Base-by-base conservation (phyloP, 2,888 invertebrate species). In the Teleiodes luculella region DNA sequence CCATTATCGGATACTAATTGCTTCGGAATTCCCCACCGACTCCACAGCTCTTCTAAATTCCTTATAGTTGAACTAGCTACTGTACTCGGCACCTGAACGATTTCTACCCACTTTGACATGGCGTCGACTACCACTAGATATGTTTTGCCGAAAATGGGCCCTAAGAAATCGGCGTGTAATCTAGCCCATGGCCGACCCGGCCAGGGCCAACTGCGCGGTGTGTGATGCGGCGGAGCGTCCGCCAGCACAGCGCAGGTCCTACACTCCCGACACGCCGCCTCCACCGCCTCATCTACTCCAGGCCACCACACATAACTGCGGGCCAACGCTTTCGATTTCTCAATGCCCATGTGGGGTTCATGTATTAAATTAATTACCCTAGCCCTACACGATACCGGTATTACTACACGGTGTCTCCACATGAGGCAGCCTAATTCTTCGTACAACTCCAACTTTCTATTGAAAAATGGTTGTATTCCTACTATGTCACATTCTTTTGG, bases 261-360 rank as follows among this genome's bases (percentile, higher is more conserved):
- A 13, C 45, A 45, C 13, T 28, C 30, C 1, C 30, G 24, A 13
- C 47, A 33, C 33, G n/a, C n/a, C n/a, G n/a, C n/a, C n/a, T n/a
- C n/a, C n/a, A n/a, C n/a, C n/a, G n/a, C n/a, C n/a, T n/a, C 47
- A 16, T 33, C 33, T 16, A 16, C 31, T 16, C 30, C 47, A 6
- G 51, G 41, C 58, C 58, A 58, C 53, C 59, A 55, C 28, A 61
- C 63, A 14, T 60, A 58, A 31, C 58, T 60, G 0, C 64, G 54
- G 0, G 59, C 61, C 28, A 56, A 24, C 2, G 52, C 45, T 30
- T 60, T 60, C 0, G 57, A 55, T 28, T 60, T 58, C 0, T 59
- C 60, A 1, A 61, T 57, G 6, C 61, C 60, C 57, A 60, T 57
- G 46, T 61, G 61, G 0, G 49, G 48, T 2, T 53, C 57, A 13